A percentile compares a stretch with the other conserved stretches of the same genome.
Evolutionary conservation across 2,797 vertebrate species (phyloP).

Genomic region (Discoglossus pictus): DNA sequence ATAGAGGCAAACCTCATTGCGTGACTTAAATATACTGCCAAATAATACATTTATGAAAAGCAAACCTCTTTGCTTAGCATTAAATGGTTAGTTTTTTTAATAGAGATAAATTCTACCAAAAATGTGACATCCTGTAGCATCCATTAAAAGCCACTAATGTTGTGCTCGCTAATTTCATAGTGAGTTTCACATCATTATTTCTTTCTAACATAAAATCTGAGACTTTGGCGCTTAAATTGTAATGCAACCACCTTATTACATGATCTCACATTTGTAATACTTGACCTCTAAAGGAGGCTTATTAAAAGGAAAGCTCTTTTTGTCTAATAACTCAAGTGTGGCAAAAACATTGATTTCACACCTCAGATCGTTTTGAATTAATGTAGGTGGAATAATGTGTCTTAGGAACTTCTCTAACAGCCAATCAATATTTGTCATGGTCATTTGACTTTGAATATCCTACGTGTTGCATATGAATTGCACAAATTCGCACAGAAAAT

Average conservation of each 20-base stretch:
- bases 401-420: too few species aligned
- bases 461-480: too few species aligned
- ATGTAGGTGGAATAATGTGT: too few species aligned
- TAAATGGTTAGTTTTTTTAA: too few species aligned
- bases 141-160: slow-evolving; percentile 11
- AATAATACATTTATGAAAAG: too few species aligned
- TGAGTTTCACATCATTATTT: slow-evolving; percentile 16
- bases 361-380: not conserved
- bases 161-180: slow-evolving; percentile 3
- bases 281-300: slow-evolving; percentile 16
- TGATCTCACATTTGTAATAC: slow-evolving; percentile 13
- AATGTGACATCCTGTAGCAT: not conserved
- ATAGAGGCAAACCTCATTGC: too few species aligned
- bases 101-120: too few species aligned
- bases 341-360: slow-evolving; percentile 15
- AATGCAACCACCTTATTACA: slow-evolving; percentile 19
- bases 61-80: too few species aligned
- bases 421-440: too few species aligned
- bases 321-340: slow-evolving; percentile 20
- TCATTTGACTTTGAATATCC: too few species aligned
- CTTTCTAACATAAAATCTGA: not conserved
- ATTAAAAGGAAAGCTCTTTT: slow-evolving; percentile 7
- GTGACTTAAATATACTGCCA: too few species aligned
- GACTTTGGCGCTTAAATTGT: slow-evolving; percentile 10
- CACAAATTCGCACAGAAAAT: too few species aligned